Percentiles rank a stretch among this genome's conserved stretches.
Conservation (phyloP, 2,797 vertebrate species). For the Dendrocincla tyrannina region DNA sequence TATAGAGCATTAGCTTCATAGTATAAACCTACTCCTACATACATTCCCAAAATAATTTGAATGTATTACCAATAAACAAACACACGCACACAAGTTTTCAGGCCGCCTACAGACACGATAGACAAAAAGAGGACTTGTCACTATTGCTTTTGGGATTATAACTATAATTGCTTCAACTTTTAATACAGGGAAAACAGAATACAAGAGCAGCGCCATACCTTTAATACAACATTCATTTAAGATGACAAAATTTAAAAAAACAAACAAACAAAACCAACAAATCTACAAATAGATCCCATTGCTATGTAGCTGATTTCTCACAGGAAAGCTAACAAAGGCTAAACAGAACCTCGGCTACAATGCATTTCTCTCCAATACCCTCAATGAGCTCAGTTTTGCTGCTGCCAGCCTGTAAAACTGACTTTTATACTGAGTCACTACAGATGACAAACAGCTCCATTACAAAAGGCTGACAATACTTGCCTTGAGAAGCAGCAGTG, state of each 20-base stretch:
- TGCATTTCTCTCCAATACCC: neutral
- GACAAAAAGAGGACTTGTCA: slow-evolving; percentile 48
- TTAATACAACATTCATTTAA: neutral
- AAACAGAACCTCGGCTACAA: neutral
- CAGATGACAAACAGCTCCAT: neutral
- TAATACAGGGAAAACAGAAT: neutral
- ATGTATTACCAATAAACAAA: slow-evolving; percentile 51
- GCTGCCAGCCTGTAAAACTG: neutral
- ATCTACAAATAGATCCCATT: neutral
- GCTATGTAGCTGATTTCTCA: neutral
- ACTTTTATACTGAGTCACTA: neutral
- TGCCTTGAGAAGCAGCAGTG: neutral
- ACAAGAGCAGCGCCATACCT: neutral
- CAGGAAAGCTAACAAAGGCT: neutral
- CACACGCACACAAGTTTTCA: neutral
- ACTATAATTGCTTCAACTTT: slow-evolving; percentile 27
- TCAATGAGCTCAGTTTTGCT: neutral
- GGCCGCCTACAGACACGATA: slow-evolving; percentile 43
- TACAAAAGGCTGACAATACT: neutral
- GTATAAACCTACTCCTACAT: slow-evolving; percentile 63
- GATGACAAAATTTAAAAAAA: neutral
- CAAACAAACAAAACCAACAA: neutral
- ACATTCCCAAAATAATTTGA: slow-evolving; percentile 72
- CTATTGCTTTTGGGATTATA: slow-evolving; percentile 1
- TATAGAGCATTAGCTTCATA: slow-evolving; percentile 40